Base-by-base conservation (phyloP, 2,113 vertebrate species). In the Tupaia tana region DNA sequence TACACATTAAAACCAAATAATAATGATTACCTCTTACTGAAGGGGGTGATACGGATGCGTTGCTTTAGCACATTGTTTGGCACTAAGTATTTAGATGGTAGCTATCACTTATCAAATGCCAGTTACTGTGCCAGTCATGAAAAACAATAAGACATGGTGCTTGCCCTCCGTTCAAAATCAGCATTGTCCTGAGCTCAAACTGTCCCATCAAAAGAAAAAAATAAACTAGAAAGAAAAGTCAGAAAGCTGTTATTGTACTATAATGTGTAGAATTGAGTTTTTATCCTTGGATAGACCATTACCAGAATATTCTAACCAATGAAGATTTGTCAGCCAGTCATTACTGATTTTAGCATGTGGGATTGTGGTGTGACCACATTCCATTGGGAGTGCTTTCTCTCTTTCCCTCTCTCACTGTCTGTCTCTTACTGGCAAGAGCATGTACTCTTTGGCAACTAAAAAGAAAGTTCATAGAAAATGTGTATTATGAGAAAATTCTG, bases 311-410 rank as follows among this genome's bases (percentile, higher is more conserved):
- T 79, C 66, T 85, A 85, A 43, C 88, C 71, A 95, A 31, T 22
- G n/a, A 75, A 87, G 16, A 61, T 52, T 66, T 58, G 3, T 54
- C 31, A 79, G 70, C 34, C 34, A 19, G 6, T 43, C 61, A 12
- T 86, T 92, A 86, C 80, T 94, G 13, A 66, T 83, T 83, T 71
- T 89, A 25, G 93, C 61, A 59, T 71, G 66, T 64, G 43, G 43
- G 43, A 43, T 43, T 43, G 43, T 43, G 43, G 43, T 43, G 43
- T 43, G 43, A 43, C 43, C 43, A 43, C 43, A 43, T 43, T 43
- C 43, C 43, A 43, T 43, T 43, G 43, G 43, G 43, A 43, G 43
- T 43, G 43, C 43, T 43, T 43, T 43, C 43, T 43, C 43, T 43
- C 43, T 43, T 43, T 43, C 43, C 43, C 43, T 43, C 43, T 43